phyloP scores from a whole-genome alignment of 2,797 vertebrate species.

The Enteromius unitaeniatus region DNA sequence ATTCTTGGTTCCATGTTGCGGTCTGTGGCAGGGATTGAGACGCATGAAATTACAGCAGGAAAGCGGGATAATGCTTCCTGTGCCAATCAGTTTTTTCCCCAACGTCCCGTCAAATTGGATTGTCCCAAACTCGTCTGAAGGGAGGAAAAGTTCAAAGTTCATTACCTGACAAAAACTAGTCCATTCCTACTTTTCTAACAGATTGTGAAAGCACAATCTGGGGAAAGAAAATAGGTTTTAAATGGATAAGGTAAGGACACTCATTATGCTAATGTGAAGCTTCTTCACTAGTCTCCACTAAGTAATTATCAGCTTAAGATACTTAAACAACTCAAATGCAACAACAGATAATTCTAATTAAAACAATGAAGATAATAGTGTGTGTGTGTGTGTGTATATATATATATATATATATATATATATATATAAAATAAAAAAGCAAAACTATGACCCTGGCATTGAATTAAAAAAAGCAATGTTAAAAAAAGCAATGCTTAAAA shows the following conservation, averaged over 20 bases:
- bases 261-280: background rate
- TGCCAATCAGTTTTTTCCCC: constrained; percentile 54
- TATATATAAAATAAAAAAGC: too few species aligned
- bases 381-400: too few species aligned
- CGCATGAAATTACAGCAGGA: constrained; percentile 74
- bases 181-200: background rate
- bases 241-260: constrained; percentile 3
- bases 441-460: too few species aligned
- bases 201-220: background rate
- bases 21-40: constrained; percentile 72
- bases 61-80: constrained; percentile 70
- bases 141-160: constrained; percentile 70
- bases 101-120: constrained; percentile 63
- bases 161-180: constrained; percentile 41
- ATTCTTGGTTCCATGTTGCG: constrained; percentile 66
- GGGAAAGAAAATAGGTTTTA: background rate
- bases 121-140: constrained; percentile 66
- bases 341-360: background rate
- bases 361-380: background rate
- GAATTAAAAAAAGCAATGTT: too few species aligned
- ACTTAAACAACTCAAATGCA: background rate
- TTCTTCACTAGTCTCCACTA: constrained; percentile 14
- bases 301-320: background rate
- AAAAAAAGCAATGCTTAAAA: fast-evolving
- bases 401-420: too few species aligned